These are phyloP conservation scores for Matsumyia berberina DNA, from an alignment of 2,888 invertebrate genomes.

Conservation along the genomic window DNA sequence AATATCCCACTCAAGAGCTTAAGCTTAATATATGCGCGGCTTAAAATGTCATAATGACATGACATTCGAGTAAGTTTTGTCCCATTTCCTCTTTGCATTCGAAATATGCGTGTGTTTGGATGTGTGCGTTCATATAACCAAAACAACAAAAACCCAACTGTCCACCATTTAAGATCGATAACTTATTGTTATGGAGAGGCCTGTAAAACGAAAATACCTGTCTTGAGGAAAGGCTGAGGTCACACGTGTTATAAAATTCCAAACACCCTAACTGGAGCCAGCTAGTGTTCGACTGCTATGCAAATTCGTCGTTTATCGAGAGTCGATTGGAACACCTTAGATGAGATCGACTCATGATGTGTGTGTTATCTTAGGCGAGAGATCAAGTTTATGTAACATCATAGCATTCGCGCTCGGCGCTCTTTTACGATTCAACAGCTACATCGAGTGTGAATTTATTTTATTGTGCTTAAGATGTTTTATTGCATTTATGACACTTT, in stretches of 20 bases:
- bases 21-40: constrained; percentile 20
- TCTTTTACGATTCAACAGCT: constrained; percentile 14
- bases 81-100: constrained; percentile 1
- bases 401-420: not conserved
- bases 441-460: constrained; percentile 30
- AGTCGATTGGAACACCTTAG: constrained; percentile 26
- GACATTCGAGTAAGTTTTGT: constrained; percentile 23
- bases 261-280: constrained; percentile 6
- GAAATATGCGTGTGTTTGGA: not conserved
- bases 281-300: constrained; percentile 43
- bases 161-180: constrained; percentile 28
- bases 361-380: constrained; percentile 28
- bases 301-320: constrained; percentile 42
- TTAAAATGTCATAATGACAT: constrained; percentile 38
- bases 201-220: constrained; percentile 26
- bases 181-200: constrained; percentile 47
- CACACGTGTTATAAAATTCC: constrained; percentile 49
- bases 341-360: constrained; percentile 7
- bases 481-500: not conserved
- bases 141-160: constrained; percentile 13
- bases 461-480: constrained; percentile 4
- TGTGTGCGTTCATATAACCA: constrained; percentile 1
- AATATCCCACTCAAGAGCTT: constrained; percentile 14
- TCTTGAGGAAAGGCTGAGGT: constrained; percentile 42
- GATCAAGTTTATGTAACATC: constrained; percentile 43